These are phyloP conservation scores for Pilophorus perplexus DNA, from an alignment of 2,888 invertebrate genomes.

Conservation along the genomic window DNA sequence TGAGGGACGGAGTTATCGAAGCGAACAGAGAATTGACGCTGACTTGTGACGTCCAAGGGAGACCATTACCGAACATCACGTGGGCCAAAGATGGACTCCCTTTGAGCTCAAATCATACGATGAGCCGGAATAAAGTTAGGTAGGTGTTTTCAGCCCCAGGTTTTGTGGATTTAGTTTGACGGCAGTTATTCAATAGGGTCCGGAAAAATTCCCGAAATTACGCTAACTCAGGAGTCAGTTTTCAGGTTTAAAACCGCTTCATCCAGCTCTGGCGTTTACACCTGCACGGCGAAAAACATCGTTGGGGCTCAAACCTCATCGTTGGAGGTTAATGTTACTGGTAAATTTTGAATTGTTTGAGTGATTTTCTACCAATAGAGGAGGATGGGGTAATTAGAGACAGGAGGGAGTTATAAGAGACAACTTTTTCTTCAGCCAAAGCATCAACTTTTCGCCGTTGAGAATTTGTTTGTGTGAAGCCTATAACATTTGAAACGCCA, in stretches of 20 bases:
- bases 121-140: constrained; percentile 17
- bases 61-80: constrained; percentile 59
- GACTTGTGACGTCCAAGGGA: constrained; percentile 61
- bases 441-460: too few species aligned
- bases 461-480: too few species aligned
- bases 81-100: constrained; percentile 59
- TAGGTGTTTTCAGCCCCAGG: too few species aligned
- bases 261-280: constrained; percentile 57
- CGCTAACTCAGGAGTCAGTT: constrained; percentile 11
- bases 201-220: too few species aligned
- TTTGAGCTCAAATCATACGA: neutral
- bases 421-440: too few species aligned
- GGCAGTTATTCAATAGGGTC: too few species aligned
- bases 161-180: too few species aligned
- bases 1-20: constrained; percentile 5
- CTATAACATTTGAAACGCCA: too few species aligned
- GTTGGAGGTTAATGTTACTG: constrained; percentile 23
- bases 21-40: constrained; percentile 48
- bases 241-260: constrained; percentile 16
- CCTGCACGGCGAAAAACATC: constrained; percentile 60
- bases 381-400: too few species aligned
- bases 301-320: constrained; percentile 53
- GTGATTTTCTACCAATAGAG: too few species aligned
- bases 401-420: too few species aligned
- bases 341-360: neutral